Percentiles rank a stretch among this genome's conserved stretches.
phyloP scores from a whole-genome alignment of 2,797 vertebrate genomes.

The Microctenopoma steveboyesi region DNA sequence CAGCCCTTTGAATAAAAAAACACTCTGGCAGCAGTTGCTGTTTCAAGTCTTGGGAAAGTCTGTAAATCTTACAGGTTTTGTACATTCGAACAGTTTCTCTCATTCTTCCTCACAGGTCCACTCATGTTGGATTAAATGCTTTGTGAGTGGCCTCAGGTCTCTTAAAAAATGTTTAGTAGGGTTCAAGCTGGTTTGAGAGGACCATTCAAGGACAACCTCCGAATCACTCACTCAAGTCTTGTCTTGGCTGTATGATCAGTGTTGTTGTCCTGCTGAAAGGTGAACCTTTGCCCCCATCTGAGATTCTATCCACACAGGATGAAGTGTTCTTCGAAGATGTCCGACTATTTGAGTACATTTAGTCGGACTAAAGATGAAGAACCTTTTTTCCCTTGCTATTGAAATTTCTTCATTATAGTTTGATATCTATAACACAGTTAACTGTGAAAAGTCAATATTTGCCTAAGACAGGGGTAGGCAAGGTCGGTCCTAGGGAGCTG shows the following conservation, averaged over 20 bases:
- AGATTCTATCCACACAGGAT: not conserved
- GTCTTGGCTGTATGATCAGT: not conserved
- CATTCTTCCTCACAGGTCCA: slow-evolving; percentile 9
- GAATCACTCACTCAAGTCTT: not conserved
- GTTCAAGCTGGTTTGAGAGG: slow-evolving; percentile 3
- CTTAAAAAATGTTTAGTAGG: slow-evolving; percentile 9
- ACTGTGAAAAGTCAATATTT: not conserved
- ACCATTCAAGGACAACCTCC: slow-evolving; percentile 14
- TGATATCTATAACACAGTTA: not conserved
- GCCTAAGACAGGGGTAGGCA: too few relatives aligned
- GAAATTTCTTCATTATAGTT: not conserved
- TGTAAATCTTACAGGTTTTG: not conserved
- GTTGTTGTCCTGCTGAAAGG: not conserved
- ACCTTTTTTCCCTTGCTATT: too few relatives aligned
- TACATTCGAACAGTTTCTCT: not conserved
- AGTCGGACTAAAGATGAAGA: not conserved
- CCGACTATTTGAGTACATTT: not conserved
- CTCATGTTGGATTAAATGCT: not conserved
- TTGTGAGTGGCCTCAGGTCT: slow-evolving; percentile 4
- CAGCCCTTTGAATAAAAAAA: not conserved
- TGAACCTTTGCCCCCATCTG: not conserved
- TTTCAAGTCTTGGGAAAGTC: not conserved
- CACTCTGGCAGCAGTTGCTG: not conserved
- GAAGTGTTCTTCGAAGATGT: not conserved
- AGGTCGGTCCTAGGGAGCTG: too few relatives aligned